phyloP scores from a whole-genome alignment of 1,140 invertebrate genomes.

The Stenopsyche tienmushanensis region DNA sequence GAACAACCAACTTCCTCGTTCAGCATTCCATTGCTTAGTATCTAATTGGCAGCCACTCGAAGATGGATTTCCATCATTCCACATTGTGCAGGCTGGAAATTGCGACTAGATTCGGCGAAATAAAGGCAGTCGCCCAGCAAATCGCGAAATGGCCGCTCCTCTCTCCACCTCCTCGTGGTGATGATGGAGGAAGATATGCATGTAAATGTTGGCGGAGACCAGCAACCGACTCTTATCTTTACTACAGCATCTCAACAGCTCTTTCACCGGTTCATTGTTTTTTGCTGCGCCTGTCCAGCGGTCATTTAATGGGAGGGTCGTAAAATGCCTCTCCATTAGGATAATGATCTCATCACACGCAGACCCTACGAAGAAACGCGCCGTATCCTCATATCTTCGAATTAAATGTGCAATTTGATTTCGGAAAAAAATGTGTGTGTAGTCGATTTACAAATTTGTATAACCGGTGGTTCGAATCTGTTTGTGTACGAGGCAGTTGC shows the following conservation, averaged over 20 bases:
- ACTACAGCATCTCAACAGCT: conserved; percentile 4
- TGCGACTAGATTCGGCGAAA: too few species aligned
- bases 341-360: conserved; percentile 16
- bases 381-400: not conserved
- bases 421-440: not conserved
- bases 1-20: too few species aligned
- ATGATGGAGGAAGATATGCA: not conserved
- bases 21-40: too few species aligned
- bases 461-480: too few species aligned
- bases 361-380: not conserved
- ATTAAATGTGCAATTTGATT: not conserved
- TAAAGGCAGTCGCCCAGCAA: too few species aligned
- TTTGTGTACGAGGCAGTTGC: too few species aligned
- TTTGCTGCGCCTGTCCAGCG: conserved; percentile 14
- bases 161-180: not conserved
- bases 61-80: too few species aligned
- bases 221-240: conserved; percentile 12
- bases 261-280: conserved; percentile 21
- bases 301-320: conserved; percentile 31
- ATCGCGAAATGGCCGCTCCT: too few species aligned
- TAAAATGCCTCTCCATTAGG: conserved; percentile 23
- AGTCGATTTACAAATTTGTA: not conserved
- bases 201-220: not conserved
- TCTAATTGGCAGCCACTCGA: too few species aligned
- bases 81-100: too few species aligned